Base-by-base conservation (phyloP, 2,113 vertebrate genomes). In the Pollachius pollachius region DNA sequence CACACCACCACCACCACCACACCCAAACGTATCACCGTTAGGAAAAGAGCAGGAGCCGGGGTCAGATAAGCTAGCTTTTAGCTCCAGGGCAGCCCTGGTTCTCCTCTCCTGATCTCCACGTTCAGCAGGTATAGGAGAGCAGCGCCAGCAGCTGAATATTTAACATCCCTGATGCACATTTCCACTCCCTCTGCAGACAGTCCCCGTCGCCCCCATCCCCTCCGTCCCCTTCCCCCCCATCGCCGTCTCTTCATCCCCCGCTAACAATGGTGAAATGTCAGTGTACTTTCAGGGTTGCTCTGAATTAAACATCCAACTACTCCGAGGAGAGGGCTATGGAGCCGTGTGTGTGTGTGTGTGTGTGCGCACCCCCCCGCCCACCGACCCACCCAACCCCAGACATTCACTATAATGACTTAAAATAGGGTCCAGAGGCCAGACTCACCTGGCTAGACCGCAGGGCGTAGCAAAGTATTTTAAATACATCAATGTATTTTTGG, bases 211-310 rank as follows among this genome's bases (percentile, higher is more conserved):
- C 30, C 30, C 75, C 87, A 83, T 80, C 75, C 81, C 69, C 69
- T 15, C 73, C 87, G 83, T 82, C 74, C 81, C 68, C 69, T 15
- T 78, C 81, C 83, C 83, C 89, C 84, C 79, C 71, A 76, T 78
- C 82, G 75, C 82, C 86, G 64, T 88, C 85, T 89, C 84, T 81
- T 86, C 85, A 73, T 83, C 84, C 83, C 83, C 70, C 76, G 68
- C 75, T 81, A 88, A 90, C 89, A 90, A 89, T 88, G 85, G 85
- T 15, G 67, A 86, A 89, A 91, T 89, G 89, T 89, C 87, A 87
- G 82, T 74, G 75, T 79, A 89, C 87, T 89, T 16, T 86, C 84
- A 76, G 87, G 85, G 72, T 86, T 76, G 82, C 74, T 81, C 85
- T 89, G 86, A 89, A 91, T 91, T 84, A 91, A 89, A 88, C 87